Conservation (phyloP, 2,888 invertebrate species). For the Calameuta idolon region DNA sequence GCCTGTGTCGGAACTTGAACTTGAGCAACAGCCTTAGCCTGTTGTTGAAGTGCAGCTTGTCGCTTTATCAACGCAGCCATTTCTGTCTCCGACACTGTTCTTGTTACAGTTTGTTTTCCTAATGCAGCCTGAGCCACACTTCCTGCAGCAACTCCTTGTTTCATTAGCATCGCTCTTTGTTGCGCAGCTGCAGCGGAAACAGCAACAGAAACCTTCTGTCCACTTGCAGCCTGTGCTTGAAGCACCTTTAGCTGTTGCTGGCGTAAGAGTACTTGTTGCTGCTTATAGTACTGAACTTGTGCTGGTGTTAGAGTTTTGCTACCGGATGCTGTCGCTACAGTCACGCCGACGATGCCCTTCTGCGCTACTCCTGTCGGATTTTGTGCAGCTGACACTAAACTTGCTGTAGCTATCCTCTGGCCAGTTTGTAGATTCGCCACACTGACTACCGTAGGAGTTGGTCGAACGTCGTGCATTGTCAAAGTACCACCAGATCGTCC, state of each 20-base stretch:
- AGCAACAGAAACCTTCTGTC: slow-evolving; percentile 64
- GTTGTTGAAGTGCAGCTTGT: slow-evolving; percentile 62
- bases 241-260: slow-evolving; percentile 59
- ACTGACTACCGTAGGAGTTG: slow-evolving; percentile 60
- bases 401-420: slow-evolving; percentile 61
- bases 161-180: slow-evolving; percentile 59
- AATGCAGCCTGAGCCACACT: slow-evolving; percentile 39
- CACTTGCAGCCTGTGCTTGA: slow-evolving; percentile 55
- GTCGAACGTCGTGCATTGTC: slow-evolving; percentile 54
- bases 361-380: slow-evolving; percentile 51
- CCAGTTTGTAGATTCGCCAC: slow-evolving; percentile 62
- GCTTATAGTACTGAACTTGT: slow-evolving; percentile 75
- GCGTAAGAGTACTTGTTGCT: slow-evolving; percentile 69
- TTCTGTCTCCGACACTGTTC: slow-evolving; percentile 72
- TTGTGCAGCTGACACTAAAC: slow-evolving; percentile 52
- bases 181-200: slow-evolving; percentile 58
- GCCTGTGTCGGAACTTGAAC: slow-evolving; percentile 59
- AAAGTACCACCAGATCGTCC: slow-evolving; percentile 47
- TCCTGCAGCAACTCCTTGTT: slow-evolving; percentile 45
- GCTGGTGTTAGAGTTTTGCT: slow-evolving; percentile 70
- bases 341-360: slow-evolving; percentile 67
- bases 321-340: slow-evolving; percentile 67
- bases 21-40: slow-evolving; percentile 64
- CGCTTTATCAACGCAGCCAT: slow-evolving; percentile 73
- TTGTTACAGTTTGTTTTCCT: slow-evolving; percentile 67